Evolutionary conservation across 2,888 invertebrate genomes (phyloP), one percentile per base, ranked within the genome.

Genomic region (Rhingia campestris): DNA sequence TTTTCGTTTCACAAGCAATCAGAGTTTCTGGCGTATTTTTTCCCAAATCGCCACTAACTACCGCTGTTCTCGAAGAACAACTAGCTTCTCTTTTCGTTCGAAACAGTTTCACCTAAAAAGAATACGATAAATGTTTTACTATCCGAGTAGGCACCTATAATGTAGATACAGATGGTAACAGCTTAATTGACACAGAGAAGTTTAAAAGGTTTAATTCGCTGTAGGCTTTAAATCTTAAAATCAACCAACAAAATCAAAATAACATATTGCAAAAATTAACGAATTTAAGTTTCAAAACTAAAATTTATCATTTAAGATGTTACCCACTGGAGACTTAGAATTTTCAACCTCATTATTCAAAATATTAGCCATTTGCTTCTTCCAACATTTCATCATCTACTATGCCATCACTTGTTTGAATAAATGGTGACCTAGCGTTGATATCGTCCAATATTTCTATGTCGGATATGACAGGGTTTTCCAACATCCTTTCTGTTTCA

Each of bases 21-120:
- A 43, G 12, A 12, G 45, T 22, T 22, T 22, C 22, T 45, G 12
- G 45, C 12, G 45, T 41, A 0, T 41, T 10, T 41, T 3, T 3
- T 41, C 22, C 22, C 22, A 22, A 22, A 22, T 22, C 22, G 22
- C 22, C 22, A 22, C 2, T 22, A 2, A 22, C 22, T 22, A 2
- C 22, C 1, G 22, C 22, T 22, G 22, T 22, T 1, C 22, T 22
- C 22, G 22, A 22, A 22, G 22, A 22, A 22, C 22, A 22, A 22
- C 22, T 22, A 2, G 22, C 1, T 22, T 45, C 12, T 45, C n/a
- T 14, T 45, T 45, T 14, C 12, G 12, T 43, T 43, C n/a, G 43
- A 43, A 43, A 43, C n/a, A n/a, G 43, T 43, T 43, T 43, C n/a
- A 43, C n/a, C 43, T 43, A 43, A 43, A 43, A 43, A n/a, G n/a